phyloP scores from a whole-genome alignment of 2,113 vertebrate genomes.

The Otus sunia region DNA sequence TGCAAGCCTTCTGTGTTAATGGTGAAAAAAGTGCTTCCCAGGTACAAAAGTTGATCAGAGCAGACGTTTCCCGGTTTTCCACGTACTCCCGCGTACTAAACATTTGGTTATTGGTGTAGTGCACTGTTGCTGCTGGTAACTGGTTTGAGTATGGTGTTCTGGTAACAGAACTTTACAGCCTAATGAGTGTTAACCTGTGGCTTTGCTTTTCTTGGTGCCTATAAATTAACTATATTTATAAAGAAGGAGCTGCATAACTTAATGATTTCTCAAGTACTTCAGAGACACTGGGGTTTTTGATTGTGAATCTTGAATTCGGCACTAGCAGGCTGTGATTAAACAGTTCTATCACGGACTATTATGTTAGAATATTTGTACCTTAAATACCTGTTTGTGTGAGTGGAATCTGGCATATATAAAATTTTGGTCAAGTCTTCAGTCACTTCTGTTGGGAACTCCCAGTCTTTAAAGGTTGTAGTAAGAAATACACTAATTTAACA shows the following conservation, averaged over 20 bases:
- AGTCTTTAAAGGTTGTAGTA: not conserved
- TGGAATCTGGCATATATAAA: not conserved
- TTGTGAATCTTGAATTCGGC: not conserved
- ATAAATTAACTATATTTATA: not conserved
- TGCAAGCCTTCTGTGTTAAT: not conserved
- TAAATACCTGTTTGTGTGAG: not conserved
- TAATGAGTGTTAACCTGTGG: not conserved
- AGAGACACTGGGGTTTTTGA: not conserved
- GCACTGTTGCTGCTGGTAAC: not conserved
- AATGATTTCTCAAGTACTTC: not conserved
- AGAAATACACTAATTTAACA: not conserved
- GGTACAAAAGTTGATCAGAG: not conserved
- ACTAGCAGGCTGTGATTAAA: not conserved
- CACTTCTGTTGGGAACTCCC: not conserved
- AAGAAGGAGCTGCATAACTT: not conserved
- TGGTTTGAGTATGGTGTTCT: not conserved
- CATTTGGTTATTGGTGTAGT: not conserved
- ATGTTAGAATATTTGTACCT: not conserved
- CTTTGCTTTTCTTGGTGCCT: not conserved
- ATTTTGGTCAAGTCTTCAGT: conserved; percentile 4
- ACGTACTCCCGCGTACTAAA: not conserved
- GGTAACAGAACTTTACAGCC: not conserved
- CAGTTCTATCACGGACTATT: not conserved
- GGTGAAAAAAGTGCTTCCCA: not conserved
- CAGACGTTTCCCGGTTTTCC: not conserved